Evolutionary conservation across 2,113 vertebrate species (phyloP).

Genomic region (Eira barbara): DNA sequence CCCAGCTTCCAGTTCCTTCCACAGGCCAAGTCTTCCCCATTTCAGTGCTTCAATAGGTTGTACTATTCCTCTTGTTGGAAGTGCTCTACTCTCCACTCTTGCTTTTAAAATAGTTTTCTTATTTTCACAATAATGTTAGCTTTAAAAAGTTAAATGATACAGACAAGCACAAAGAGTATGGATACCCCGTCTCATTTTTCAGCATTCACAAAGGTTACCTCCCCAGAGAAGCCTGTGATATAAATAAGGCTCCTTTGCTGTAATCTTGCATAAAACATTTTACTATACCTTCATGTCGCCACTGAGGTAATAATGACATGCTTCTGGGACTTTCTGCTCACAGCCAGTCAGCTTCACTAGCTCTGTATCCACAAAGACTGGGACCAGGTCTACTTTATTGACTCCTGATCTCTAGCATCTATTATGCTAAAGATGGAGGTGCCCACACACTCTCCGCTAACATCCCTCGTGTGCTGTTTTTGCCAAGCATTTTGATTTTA

Average conservation of each 20-base stretch:
- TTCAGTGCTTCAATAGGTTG: neutral
- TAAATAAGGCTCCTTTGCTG: neutral
- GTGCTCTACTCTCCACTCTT: neutral
- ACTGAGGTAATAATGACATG: neutral
- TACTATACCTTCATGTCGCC: neutral
- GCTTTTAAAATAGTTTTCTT: constrained; percentile 4
- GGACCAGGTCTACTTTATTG: neutral
- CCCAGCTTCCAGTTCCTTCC: neutral
- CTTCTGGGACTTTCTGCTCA: neutral
- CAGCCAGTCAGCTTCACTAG: neutral
- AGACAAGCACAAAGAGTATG: neutral
- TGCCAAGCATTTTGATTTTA: neutral
- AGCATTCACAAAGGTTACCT: neutral
- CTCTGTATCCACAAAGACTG: neutral
- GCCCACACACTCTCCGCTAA: neutral
- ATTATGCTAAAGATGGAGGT: neutral
- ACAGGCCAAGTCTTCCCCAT: neutral
- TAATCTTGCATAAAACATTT: neutral
- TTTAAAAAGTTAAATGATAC: neutral
- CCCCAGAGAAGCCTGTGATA: neutral
- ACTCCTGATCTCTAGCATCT: neutral
- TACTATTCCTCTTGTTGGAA: neutral
- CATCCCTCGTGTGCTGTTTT: neutral
- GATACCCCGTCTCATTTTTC: neutral
- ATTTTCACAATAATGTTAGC: neutral